These are phyloP conservation scores for Drosophila bifasciata DNA, from an alignment of 1,140 invertebrate species.

Conservation along the genomic window DNA sequence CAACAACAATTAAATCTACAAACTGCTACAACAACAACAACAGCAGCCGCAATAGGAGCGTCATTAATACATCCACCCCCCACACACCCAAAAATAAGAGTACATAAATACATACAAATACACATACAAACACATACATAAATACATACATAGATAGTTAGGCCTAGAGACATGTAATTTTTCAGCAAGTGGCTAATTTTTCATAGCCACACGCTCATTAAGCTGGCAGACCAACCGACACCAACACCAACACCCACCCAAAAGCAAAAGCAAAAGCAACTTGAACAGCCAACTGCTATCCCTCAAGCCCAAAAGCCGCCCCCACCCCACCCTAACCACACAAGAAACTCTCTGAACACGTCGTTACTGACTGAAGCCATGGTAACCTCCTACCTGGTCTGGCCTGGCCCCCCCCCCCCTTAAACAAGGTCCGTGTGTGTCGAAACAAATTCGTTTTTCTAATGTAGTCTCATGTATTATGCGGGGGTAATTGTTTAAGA, in stretches of 20 bases:
- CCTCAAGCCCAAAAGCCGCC: constrained; percentile 42
- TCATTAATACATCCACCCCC: constrained; percentile 28
- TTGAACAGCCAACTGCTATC: constrained; percentile 9
- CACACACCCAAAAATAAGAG: background rate
- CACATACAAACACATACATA: constrained; percentile 24
- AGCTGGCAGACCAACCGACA: constrained; percentile 48
- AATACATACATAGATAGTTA: constrained; percentile 50
- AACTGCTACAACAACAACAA: constrained; percentile 14
- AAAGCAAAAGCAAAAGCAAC: background rate
- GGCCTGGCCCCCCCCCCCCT: constrained; percentile 5
- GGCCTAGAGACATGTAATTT: constrained; percentile 70
- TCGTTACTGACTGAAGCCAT: too few species aligned
- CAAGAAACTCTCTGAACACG: constrained; percentile 27
- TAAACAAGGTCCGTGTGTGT: constrained; percentile 52
- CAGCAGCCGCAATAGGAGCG: constrained; percentile 29
- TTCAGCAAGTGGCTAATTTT: constrained; percentile 80
- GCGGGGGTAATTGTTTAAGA: constrained; percentile 69
- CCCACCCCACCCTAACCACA: constrained; percentile 18
- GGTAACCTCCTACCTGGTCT: too few species aligned
- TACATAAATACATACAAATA: constrained; percentile 51
- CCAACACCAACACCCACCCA: constrained; percentile 53
- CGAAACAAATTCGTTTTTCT: constrained; percentile 68
- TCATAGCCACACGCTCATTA: constrained; percentile 78
- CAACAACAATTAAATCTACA: constrained; percentile 45
- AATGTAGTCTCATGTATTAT: constrained; percentile 76